Conservation (phyloP, 2,888 invertebrate genomes). For the Bibio marci region DNA sequence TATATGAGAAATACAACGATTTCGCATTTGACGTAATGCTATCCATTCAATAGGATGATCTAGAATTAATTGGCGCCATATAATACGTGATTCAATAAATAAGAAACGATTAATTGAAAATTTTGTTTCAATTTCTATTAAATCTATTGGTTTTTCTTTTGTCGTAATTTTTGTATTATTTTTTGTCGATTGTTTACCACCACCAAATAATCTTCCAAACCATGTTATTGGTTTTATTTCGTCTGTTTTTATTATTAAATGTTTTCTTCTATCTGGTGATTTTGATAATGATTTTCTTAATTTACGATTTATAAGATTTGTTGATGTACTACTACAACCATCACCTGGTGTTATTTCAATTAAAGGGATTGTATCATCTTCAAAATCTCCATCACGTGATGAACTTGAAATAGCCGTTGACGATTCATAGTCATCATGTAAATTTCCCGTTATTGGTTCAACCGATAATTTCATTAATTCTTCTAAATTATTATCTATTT, state of each 20-base stretch:
- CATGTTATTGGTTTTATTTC: background rate
- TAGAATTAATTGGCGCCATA: conserved; percentile 40
- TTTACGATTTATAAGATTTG: too few species aligned
- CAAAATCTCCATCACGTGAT: conserved; percentile 4
- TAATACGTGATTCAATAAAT: conserved; percentile 27
- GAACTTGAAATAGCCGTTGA: conserved; percentile 21
- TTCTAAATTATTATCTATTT: too few species aligned
- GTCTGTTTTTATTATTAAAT: background rate
- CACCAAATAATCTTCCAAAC: too few species aligned
- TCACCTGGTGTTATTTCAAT: too few species aligned
- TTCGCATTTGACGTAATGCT: conserved; percentile 37
- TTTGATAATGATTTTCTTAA: background rate
- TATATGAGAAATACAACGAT: conserved; percentile 49
- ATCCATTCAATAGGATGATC: conserved; percentile 38
- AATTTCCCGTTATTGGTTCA: conserved; percentile 1
- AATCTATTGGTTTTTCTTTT: conserved; percentile 17
- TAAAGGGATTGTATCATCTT: background rate
- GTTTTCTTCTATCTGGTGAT: background rate
- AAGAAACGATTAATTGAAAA: conserved; percentile 30
- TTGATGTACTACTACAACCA: too few species aligned
- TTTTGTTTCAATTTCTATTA: conserved; percentile 8
- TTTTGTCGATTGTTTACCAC: too few species aligned
- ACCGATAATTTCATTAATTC: too few species aligned
- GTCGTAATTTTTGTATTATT: conserved; percentile 13
- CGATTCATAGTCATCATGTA: conserved; percentile 19